Evolutionary conservation across 2,113 vertebrate genomes (phyloP), one percentile per base, ranked within the genome.

Genomic region (Emydocephalus ijimae): DNA sequence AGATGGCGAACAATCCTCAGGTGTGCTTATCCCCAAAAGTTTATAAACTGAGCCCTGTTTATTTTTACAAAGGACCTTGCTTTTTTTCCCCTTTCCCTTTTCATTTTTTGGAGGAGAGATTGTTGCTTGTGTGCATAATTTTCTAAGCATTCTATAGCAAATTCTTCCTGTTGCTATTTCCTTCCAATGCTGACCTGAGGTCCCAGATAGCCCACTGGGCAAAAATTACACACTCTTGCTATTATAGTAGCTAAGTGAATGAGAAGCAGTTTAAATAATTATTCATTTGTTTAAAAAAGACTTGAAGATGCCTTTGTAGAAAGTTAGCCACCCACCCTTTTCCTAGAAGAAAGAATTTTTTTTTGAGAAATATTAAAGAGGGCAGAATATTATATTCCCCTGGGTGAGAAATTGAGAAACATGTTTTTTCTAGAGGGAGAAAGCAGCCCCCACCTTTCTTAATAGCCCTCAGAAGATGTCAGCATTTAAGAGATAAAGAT

Each of bases 1-100:
- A 93, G 92, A 50, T 61, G 92, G 92, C 81, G 52, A n/a, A 93
- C 85, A 45, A 29, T 61, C 88, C 50, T 74, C 24, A 64, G 10
- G 29, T 23, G 21, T 55, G 12, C 23, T 54, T 34, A 54, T 43
- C 85, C 39, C 6, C 5, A 11, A n/a, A 56, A 57, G 8, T 11
- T 43, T 43, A 18, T 57, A 43, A 56, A 39, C 54, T 69, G 11
- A 34, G 29, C 14, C 2, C 64, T 69, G 64, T 1, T 34, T 39
- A 8, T 18, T 34, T 74, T 74, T 18, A 34, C n/a, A 34, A 18
- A 81, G 34, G 14, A 39, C 34, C 20, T 39, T 39, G 6, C 34
- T 81, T 39, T 26, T 26, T 10, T 2, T 3, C 3, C 12, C 3
- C 18, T 18, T 7, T 1, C 3, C 18, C 1, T 9, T 43, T 34